These are phyloP conservation scores for Xylocopa sonorina DNA, from an alignment of 1,140 invertebrate genomes.

Conservation along the genomic window DNA sequence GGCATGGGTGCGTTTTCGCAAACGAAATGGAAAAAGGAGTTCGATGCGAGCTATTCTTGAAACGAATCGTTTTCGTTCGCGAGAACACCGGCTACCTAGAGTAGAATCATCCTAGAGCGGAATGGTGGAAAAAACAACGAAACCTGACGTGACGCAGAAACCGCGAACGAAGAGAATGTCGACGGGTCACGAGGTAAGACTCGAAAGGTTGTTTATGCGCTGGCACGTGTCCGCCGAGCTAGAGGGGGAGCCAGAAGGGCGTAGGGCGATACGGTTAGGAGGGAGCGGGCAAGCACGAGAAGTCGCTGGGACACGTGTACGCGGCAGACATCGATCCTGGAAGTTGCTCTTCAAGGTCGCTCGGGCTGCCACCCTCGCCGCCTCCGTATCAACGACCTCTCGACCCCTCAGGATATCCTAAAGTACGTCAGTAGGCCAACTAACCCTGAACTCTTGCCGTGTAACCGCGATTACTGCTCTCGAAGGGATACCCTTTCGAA, in stretches of 20 bases:
- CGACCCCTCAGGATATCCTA: conserved; percentile 71
- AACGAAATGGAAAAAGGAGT: no score
- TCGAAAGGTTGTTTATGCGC: conserved; percentile 64
- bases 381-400: conserved; percentile 78
- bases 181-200: conserved; percentile 46
- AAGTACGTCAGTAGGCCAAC: conserved; percentile 79
- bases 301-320: conserved; percentile 73
- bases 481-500: conserved; percentile 28
- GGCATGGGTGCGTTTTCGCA: no score
- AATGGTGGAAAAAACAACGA: no score
- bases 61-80: no score
- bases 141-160: conserved; percentile 24
- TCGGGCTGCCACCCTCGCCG: conserved; percentile 59
- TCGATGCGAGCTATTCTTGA: no score
- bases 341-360: conserved; percentile 75
- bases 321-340: conserved; percentile 74
- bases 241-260: conserved; percentile 42
- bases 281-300: conserved; percentile 47
- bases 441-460: conserved; percentile 62
- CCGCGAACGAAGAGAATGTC: conserved; percentile 15
- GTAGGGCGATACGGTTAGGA: conserved; percentile 43
- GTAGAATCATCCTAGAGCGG: no score
- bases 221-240: conserved; percentile 59
- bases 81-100: no score
- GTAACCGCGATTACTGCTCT: conserved; percentile 50